phyloP scores from a whole-genome alignment of 2,888 invertebrate genomes.

The Oligia fasciuncula region DNA sequence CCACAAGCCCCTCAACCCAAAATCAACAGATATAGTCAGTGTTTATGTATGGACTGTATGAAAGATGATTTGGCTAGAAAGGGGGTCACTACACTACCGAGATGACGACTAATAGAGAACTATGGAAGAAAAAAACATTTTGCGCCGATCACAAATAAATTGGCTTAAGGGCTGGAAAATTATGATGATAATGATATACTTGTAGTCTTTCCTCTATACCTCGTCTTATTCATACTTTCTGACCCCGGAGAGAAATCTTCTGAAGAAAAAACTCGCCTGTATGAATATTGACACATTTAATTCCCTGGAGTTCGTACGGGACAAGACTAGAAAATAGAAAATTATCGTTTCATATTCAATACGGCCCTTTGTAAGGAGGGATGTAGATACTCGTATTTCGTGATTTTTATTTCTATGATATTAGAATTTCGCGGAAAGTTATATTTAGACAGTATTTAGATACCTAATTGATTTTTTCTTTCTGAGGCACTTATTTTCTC shows the following conservation, averaged over 20 bases:
- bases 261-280: conserved; percentile 50
- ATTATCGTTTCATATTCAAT: conserved; percentile 63
- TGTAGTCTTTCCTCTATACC: background rate
- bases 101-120: too few relatives aligned
- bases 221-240: conserved; percentile 21
- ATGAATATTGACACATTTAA: conserved; percentile 66
- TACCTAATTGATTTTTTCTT: background rate
- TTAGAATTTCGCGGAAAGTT: conserved; percentile 13
- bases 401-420: conserved; percentile 31
- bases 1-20: background rate
- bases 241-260: conserved; percentile 21
- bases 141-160: too few relatives aligned
- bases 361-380: conserved; percentile 9
- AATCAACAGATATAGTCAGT: background rate
- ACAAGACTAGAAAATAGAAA: conserved; percentile 59
- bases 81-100: too few relatives aligned
- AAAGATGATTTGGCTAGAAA: too few relatives aligned
- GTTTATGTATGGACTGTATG: too few relatives aligned
- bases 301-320: conserved; percentile 53
- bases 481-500: background rate
- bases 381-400: conserved; percentile 11
- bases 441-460: background rate
- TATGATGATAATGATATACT: too few relatives aligned
- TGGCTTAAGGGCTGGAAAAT: too few relatives aligned
- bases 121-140: too few relatives aligned